Conservation (phyloP, 2,797 vertebrate genomes). For the Peromyscus melanophrys region DNA sequence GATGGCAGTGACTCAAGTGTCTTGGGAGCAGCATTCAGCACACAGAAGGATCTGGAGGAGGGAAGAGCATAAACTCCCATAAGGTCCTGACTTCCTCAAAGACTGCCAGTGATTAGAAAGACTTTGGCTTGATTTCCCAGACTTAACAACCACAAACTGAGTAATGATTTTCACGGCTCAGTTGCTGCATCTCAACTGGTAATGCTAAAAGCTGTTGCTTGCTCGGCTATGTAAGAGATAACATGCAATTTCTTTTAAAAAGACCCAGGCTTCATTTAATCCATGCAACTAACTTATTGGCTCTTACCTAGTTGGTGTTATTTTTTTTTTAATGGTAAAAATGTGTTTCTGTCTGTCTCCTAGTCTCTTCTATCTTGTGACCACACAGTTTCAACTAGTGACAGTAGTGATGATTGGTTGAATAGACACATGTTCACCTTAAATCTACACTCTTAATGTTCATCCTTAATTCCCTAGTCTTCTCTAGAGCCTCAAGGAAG, state of each 20-base stretch:
- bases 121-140: slow-evolving; percentile 79
- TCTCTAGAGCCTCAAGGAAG: neutral
- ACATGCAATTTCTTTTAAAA: neutral
- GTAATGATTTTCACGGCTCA: slow-evolving; percentile 78
- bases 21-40: neutral
- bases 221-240: neutral
- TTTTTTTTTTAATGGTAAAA: neutral
- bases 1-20: neutral
- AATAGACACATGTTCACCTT: neutral
- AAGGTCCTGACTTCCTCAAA: slow-evolving; percentile 36
- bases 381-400: neutral
- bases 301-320: neutral
- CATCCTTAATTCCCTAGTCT: neutral
- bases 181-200: slow-evolving; percentile 64
- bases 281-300: neutral
- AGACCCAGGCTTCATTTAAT: neutral
- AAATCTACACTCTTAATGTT: neutral
- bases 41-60: neutral
- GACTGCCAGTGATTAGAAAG: slow-evolving; percentile 80
- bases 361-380: neutral
- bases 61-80: neutral
- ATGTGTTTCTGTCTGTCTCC: neutral
- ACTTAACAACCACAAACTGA: slow-evolving; percentile 75
- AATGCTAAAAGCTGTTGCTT: slow-evolving; percentile 30
- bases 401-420: neutral